Evolutionary conservation across 2,113 vertebrate genomes (phyloP), one percentile per base, ranked within the genome.

Genomic region (Sclerurus mexicanus): DNA sequence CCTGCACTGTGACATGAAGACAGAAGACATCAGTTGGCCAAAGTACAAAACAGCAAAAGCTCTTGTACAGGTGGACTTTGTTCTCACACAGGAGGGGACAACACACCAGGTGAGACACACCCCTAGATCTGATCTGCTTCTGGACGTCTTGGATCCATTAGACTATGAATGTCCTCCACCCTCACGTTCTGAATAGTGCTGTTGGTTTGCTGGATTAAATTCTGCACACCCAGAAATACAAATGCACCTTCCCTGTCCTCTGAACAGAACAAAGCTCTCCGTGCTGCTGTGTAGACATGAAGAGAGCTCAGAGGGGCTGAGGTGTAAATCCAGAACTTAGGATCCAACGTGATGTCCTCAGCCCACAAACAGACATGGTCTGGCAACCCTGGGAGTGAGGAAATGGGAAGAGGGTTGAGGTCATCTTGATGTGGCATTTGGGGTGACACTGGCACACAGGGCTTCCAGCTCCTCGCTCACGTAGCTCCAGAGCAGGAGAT

Each of bases 361-460:
- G n/a, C 19, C 68, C 39, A 44, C 31, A 53, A 47, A 59, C 7
- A 59, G n/a, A 31, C 37, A 44, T 55, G 23, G 27, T 52, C 58
- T 85, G 37, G 37, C 23, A 73, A 35, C 69, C 75, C 64, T 1
- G 0, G 50, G 52, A 90, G 49, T 63, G 35, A 72, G 49, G 47
- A 72, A 73, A 90, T 0, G 14, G 66, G 56, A 79, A 79, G 49
- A 9, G 31, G 59, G 44, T 25, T 58, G 78, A 94, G n/a, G 58
- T 67, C 31, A 80, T 22, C 63, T 71, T 1, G 1, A 9, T 0
- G 0, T 67, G 37, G 42, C 53, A 33, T 21, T 7, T 0, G 1
- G 20, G 37, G 58, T 59, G 42, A 53, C 2, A 3, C 27, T 58
- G 74, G 74, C 1, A 0, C n/a, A 8, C 0, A 3, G 59, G 69